Conservation (phyloP, 2,797 vertebrate species). For the Poecilia velifera region DNA sequence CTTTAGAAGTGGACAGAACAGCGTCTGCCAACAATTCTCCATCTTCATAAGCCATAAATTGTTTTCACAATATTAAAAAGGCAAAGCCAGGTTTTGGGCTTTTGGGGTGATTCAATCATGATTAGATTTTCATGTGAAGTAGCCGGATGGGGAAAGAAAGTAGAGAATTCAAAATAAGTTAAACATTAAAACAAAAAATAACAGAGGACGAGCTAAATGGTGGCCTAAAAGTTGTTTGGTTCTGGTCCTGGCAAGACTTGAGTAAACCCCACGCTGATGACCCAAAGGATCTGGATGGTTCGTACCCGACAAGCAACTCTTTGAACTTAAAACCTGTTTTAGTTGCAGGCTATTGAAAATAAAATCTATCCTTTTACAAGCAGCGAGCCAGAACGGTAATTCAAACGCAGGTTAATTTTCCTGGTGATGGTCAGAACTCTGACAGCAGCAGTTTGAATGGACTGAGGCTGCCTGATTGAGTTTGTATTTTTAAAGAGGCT, state of each 20-base stretch:
- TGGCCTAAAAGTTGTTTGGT: background rate
- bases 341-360: background rate
- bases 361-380: background rate
- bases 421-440: background rate
- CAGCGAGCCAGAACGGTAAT: background rate
- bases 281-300: background rate
- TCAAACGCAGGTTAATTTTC: background rate
- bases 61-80: conserved; percentile 26
- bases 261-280: background rate
- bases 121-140: conserved; percentile 16
- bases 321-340: background rate
- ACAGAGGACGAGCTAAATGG: background rate
- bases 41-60: conserved; percentile 31
- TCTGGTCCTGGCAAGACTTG: background rate
- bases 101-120: conserved; percentile 35
- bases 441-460: background rate
- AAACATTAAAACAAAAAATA: background rate
- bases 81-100: conserved; percentile 25
- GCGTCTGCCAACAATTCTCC: conserved; percentile 6
- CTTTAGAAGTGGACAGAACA: conserved; percentile 17
- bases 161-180: conserved; percentile 15
- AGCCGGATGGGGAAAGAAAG: conserved; percentile 3
- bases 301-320: background rate
- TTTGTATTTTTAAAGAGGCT: background rate
- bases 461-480: background rate